These are phyloP conservation scores for Ectemnius continuus DNA, from an alignment of 2,888 invertebrate species.

Conservation along the genomic window DNA sequence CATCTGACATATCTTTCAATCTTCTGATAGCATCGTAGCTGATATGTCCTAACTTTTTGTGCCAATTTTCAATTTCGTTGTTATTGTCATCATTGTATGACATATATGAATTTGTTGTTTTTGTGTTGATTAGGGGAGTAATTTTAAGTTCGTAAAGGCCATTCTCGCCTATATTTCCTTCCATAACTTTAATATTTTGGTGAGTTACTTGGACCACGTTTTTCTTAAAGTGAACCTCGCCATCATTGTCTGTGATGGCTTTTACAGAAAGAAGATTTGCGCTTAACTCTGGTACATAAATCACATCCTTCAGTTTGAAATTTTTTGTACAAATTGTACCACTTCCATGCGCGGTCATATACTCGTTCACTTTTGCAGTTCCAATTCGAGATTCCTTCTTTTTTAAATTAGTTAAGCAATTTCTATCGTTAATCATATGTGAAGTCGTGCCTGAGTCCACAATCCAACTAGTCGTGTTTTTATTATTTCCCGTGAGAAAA, in stretches of 20 bases:
- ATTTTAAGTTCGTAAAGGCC: conserved; percentile 7
- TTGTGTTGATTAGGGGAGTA: not conserved
- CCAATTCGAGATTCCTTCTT: not conserved
- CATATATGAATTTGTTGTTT: not conserved
- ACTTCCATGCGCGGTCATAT: conserved; percentile 2
- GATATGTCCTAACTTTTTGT: conserved; percentile 10
- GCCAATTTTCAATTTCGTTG: conserved; percentile 4
- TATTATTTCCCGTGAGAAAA: not conserved
- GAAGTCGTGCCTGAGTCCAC: not conserved
- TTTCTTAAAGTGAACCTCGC: conserved; percentile 4
- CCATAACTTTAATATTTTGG: not conserved
- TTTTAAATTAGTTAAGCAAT: not conserved
- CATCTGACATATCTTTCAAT: not conserved
- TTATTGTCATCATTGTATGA: not conserved
- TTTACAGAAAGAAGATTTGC: conserved; percentile 22
- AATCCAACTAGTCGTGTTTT: not conserved
- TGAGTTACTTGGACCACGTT: not conserved
- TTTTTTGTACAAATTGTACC: conserved; percentile 9
- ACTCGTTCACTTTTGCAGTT: conserved; percentile 10
- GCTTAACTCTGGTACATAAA: conserved; percentile 15
- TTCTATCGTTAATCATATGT: not conserved
- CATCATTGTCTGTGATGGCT: conserved; percentile 9
- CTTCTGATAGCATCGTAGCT: not conserved
- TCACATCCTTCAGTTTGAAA: conserved; percentile 9
- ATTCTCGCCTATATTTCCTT: not conserved